A percentile compares a stretch with the other conserved stretches of the same genome.
phyloP scores from a whole-genome alignment of 2,797 vertebrate species.

The Alouatta caraya region DNA sequence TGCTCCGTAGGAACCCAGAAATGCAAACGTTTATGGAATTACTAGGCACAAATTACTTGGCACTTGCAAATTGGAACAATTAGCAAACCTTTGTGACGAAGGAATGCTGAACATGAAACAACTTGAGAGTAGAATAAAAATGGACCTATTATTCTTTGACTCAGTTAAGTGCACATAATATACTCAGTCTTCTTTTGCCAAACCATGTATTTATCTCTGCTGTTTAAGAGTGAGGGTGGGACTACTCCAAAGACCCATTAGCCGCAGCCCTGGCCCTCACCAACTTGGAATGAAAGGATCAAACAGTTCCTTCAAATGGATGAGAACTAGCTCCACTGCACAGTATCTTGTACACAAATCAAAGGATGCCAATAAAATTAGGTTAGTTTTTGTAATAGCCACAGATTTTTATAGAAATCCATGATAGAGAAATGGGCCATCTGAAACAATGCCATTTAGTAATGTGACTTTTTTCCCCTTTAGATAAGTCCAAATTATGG shows the following conservation, averaged over 20 bases:
- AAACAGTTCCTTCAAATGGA: not conserved
- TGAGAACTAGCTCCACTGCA: not conserved
- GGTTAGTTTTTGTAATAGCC: conserved; percentile 8
- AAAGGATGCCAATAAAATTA: not conserved
- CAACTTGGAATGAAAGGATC: not conserved
- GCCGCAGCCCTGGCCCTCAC: not conserved
- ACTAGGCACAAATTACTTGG: conserved; percentile 64
- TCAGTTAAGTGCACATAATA: conserved; percentile 41
- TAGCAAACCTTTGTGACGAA: conserved; percentile 59
- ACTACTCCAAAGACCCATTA: not conserved
- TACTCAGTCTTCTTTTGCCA: conserved; percentile 38
- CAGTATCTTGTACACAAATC: not conserved
- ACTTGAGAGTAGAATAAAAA: conserved; percentile 69
- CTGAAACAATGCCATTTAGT: conserved; percentile 46
- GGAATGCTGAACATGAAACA: conserved; percentile 44
- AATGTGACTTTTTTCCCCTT: not conserved
- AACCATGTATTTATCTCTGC: conserved; percentile 27
- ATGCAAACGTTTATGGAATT: conserved; percentile 47
- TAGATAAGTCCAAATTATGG: conserved; percentile 13
- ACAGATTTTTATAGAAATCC: conserved; percentile 36
- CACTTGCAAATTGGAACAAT: conserved; percentile 64
- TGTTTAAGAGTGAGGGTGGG: not conserved
- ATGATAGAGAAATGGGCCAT: conserved; percentile 3
- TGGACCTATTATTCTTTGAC: conserved; percentile 40
- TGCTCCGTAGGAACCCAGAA: conserved; percentile 38